Evolutionary conservation across 1,140 invertebrate species (phyloP).

Genomic region (Diachasmimorpha longicaudata): DNA sequence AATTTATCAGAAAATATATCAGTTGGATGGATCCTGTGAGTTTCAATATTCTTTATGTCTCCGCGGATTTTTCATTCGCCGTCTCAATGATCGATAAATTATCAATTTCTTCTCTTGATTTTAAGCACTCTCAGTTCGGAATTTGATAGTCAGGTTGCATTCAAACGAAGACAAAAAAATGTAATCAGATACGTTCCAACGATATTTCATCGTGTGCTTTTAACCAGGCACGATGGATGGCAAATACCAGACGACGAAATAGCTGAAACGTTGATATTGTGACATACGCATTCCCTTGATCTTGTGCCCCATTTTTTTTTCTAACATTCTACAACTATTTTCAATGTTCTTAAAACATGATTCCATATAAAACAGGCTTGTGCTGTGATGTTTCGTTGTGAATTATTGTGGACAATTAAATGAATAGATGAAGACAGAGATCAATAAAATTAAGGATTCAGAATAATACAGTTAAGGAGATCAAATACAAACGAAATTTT

Average conservation of each 20-base stretch:
- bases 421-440: conserved; percentile 7
- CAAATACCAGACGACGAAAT: neutral
- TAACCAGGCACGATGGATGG: neutral
- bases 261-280: neutral
- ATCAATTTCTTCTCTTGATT: neutral
- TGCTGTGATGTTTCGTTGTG: conserved; percentile 38
- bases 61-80: neutral
- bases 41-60: neutral
- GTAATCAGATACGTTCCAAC: neutral
- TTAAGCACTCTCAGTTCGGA: neutral
- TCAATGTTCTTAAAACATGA: conserved; percentile 54
- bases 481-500: conserved; percentile 9
- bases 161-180: neutral
- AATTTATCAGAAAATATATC: conserved; percentile 25
- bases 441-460: neutral
- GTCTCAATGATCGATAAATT: neutral
- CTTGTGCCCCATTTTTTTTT: neutral
- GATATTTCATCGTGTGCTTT: conserved; percentile 11
- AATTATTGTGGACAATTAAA: neutral
- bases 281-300: neutral
- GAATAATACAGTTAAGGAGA: neutral
- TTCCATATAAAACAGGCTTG: conserved; percentile 55
- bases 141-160: conserved; percentile 5
- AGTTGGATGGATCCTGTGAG: conserved; percentile 16
- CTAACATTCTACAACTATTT: neutral